phyloP scores from a whole-genome alignment of 1,140 invertebrate genomes.

The Camponotus pennsylvanicus region DNA sequence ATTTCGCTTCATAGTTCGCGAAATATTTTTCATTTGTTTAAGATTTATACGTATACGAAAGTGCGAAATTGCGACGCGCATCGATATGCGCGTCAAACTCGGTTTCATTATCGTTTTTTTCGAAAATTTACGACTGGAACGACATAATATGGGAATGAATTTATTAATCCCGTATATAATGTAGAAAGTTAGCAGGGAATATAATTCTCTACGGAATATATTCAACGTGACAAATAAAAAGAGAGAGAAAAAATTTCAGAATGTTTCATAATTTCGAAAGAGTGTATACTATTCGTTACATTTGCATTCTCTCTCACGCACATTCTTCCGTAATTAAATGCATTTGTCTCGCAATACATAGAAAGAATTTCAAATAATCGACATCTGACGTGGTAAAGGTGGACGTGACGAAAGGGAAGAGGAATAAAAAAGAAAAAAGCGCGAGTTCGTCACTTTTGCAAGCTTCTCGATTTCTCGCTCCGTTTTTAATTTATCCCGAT shows the following conservation, averaged over 20 bases:
- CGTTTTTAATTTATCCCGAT: conserved; percentile 49
- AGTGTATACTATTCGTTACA: background rate
- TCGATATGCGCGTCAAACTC: background rate
- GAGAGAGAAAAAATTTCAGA: background rate
- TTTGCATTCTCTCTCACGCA: conserved; percentile 10
- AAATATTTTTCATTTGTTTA: conserved; percentile 10
- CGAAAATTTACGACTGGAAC: background rate
- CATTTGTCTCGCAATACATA: background rate
- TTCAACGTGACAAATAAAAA: conserved; percentile 21
- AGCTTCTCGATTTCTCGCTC: background rate
- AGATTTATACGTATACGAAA: background rate
- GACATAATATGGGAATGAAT: background rate
- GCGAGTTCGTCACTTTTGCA: background rate
- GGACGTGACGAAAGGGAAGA: background rate
- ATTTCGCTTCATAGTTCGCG: background rate
- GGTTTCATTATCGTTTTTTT: background rate
- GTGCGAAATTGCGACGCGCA: background rate
- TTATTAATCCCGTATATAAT: background rate
- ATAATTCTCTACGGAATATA: background rate
- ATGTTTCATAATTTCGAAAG: conserved; percentile 41
- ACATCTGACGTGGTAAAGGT: background rate
- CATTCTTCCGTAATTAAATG: conserved; percentile 43
- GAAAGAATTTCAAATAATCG: conserved; percentile 3
- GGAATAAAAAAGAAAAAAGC: background rate
- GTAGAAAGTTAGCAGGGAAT: conserved; percentile 9